Evolutionary conservation across 1,140 invertebrate genomes (phyloP), one percentile per base, ranked within the genome.

Genomic region (Leptinotarsa defecta): DNA sequence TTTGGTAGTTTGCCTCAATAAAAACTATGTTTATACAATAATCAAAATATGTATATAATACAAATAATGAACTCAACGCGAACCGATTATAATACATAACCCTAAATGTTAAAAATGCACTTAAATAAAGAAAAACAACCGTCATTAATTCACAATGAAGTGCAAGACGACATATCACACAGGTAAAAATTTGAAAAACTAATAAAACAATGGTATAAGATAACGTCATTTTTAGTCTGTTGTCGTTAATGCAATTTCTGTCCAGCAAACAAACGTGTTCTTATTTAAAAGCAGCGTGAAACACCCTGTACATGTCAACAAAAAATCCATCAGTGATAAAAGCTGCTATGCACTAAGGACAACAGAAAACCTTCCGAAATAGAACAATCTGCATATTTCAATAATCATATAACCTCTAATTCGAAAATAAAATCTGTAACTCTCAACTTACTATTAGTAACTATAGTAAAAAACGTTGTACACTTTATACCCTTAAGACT

Each of bases 1-100:
- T 80, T 80, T 80, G 79, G 79, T 80, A 80, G 77, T 78, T 57
- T 80, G 77, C 73, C 75, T 75, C 63, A 63, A 75, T 79, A 79
- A 74, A 80, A 80, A 78, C 77, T 78, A 80, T 80, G 76, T 74
- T 73, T 77, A 77, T 77, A 78, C 77, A 80, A 76, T 78, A 73
- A 80, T 74, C 22, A 75, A 75, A 78, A 75, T 76, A 78, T 76
- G 72, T 74, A 74, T 73, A 78, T 75, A 75, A 63, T 77, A 77
- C 75, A 76, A 76, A 76, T 68, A 76, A 49, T 57, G 75, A 74
- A 48, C 68, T 74, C 65, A 77, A 77, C 76, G 63, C 71, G 61
- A 70, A 74, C 71, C 62, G 22, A 74, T 63, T 48, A 34, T 74
- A 61, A 74, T 67, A 68, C 27, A 74, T 74, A 68, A 71, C 64